Percentiles rank a stretch among this genome's conserved stretches.
phyloP scores from a whole-genome alignment of 1,140 invertebrate genomes.

The Aplysia californica region DNA sequence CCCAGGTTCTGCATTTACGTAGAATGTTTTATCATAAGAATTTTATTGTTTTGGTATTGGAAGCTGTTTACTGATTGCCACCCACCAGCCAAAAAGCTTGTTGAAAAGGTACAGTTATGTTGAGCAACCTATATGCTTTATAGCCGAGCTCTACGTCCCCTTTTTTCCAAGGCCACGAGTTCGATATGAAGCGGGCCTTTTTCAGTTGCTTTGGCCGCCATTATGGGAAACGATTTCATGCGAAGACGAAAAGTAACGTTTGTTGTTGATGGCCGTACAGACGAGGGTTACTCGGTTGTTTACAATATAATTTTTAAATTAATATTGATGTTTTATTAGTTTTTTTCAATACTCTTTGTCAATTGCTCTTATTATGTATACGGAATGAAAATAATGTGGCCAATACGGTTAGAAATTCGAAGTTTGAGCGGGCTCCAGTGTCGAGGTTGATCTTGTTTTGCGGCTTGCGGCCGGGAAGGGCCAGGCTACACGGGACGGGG shows the following conservation, averaged over 20 bases:
- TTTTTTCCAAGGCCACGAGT: neutral
- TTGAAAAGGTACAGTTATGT: neutral
- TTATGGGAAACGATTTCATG: conserved; percentile 11
- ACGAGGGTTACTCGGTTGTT: neutral
- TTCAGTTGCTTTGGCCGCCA: neutral
- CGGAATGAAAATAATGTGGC: too few relatives aligned
- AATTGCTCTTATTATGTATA: too few relatives aligned
- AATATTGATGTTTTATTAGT: too few relatives aligned
- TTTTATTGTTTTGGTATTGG: conserved; percentile 14
- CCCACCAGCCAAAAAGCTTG: neutral
- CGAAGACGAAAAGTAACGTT: conserved; percentile 19
- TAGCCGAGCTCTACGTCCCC: neutral
- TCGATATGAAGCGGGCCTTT: neutral
- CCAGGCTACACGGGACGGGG: too few relatives aligned
- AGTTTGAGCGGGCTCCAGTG: too few relatives aligned
- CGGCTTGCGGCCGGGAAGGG: too few relatives aligned
- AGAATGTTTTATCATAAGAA: conserved; percentile 16
- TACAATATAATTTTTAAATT: neutral
- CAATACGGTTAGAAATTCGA: too few relatives aligned
- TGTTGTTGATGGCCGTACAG: neutral
- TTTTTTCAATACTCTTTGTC: too few relatives aligned
- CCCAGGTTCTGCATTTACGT: conserved; percentile 6
- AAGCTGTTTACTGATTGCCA: neutral
- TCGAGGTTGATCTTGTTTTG: too few relatives aligned
- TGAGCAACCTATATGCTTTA: neutral